Evolutionary conservation across 2,888 invertebrate species (phyloP), one percentile per base, ranked within the genome.

Genomic region (Troides aeacus): DNA sequence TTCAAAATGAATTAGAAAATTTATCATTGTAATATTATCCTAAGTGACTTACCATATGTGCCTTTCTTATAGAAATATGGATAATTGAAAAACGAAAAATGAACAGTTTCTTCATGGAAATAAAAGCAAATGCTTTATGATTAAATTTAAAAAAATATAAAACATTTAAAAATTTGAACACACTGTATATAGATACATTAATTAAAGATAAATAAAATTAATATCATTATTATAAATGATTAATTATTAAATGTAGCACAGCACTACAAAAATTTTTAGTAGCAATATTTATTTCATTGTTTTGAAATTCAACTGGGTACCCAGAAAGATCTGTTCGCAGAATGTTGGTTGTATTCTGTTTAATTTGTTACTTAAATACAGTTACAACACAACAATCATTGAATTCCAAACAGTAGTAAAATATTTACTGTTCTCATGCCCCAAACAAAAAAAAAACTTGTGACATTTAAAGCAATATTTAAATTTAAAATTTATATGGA

Each of bases 1-100:
- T 92, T 69, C 92, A 92, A 78, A 89, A 84, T 84, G 91, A 92
- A 79, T 78, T 92, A 71, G 92, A 92, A 80, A 87, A 81, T 78
- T 72, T 89, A 30, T 30, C 62, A 7, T 66, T 63, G 59, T 66
- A 53, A 63, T 70, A 66, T 39, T 39, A 42, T 60, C 6, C 39
- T 50, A 18, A 36, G 21, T 50, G 12, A 63, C 58, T 17, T 50
- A 62, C 62, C 62, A 59, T 66, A 53, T 53, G 66, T 70, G 70
- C 70, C 70, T 70, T 69, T 39, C 50, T 42, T 21, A 39, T 50
- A n/a, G 57, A 58, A 12, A 58, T 58, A 23, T 5, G 10, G 18
- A 53, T n/a, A 7, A n/a, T n/a, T 53, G n/a, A 53, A 53, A 6
- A 53, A n/a, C 1, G 2, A 53, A 53, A 53, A 53, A 53, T 53